Percentiles rank a stretch among this genome's conserved stretches.
Conservation (phyloP, 1,140 invertebrate genomes). For the Aradophagus sp. region DNA sequence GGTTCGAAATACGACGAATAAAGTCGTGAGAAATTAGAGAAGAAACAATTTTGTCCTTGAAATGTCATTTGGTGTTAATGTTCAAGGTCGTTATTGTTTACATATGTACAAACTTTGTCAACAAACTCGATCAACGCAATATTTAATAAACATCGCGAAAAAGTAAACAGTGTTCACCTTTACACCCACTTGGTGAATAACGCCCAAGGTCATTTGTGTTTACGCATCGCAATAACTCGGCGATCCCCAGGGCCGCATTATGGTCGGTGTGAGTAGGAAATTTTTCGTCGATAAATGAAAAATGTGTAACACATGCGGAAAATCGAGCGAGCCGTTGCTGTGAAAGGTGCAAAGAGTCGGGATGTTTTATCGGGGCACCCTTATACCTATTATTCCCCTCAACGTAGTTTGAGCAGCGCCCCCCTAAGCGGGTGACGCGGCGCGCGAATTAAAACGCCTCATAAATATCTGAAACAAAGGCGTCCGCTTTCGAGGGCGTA, state of each 20-base stretch:
- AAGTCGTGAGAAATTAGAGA: no score
- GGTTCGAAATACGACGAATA: no score
- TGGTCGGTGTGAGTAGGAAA: background rate
- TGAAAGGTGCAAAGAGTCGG: slow-evolving; percentile 39
- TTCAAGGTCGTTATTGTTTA: no score
- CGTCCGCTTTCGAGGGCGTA: slow-evolving; percentile 73
- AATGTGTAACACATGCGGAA: slow-evolving; percentile 32
- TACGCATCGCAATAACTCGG: background rate
- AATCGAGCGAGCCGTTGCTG: slow-evolving; percentile 12
- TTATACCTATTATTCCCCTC: slow-evolving; percentile 70
- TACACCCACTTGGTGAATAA: background rate
- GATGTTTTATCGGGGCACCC: slow-evolving; percentile 70
- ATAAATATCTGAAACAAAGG: slow-evolving; percentile 77
- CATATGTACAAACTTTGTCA: no score
- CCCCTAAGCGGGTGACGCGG: slow-evolving; percentile 65
- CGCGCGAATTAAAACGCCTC: slow-evolving; percentile 75
- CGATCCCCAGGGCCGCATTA: no score
- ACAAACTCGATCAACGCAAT: no score
- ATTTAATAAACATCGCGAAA: no score
- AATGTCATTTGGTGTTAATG: no score
- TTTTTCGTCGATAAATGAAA: slow-evolving; percentile 15
- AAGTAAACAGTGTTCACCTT: slow-evolving; percentile 10
- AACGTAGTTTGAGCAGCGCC: slow-evolving; percentile 30
- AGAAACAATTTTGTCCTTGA: no score
- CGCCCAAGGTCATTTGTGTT: slow-evolving; percentile 7